Percentiles rank a stretch among this genome's conserved stretches.
Conservation (phyloP, 2,888 invertebrate species). For the Dione juno region DNA sequence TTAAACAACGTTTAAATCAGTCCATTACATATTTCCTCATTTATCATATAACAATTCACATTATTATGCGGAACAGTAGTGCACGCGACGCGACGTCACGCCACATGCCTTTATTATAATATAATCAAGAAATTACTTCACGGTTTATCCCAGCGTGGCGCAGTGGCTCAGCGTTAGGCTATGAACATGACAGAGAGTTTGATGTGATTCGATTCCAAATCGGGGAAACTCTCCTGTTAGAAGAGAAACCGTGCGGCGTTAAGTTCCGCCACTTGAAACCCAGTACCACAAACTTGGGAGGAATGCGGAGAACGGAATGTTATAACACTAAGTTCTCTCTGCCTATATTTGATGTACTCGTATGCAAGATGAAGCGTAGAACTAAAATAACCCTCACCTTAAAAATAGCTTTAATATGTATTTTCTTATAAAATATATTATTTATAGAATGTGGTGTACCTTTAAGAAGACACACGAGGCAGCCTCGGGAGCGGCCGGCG, state of each 20-base stretch:
- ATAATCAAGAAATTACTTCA: neutral
- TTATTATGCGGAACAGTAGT: constrained; percentile 13
- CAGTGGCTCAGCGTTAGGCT: too few species aligned
- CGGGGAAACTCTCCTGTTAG: too few species aligned
- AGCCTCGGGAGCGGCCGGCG: constrained; percentile 70
- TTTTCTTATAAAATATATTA: neutral
- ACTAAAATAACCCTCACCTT: too few species aligned
- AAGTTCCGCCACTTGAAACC: too few species aligned
- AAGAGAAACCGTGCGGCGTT: too few species aligned
- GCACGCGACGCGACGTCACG: constrained; percentile 26
- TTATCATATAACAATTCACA: neutral
- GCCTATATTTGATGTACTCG: neutral
- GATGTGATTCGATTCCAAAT: too few species aligned
- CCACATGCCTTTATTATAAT: constrained; percentile 3
- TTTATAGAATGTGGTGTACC: constrained; percentile 87
- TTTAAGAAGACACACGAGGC: constrained; percentile 85
- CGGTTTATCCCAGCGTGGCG: too few species aligned
- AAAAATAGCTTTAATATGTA: neutral
- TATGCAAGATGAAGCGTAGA: neutral
- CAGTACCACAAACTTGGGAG: too few species aligned
- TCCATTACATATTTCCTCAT: constrained; percentile 5
- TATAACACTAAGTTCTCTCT: too few species aligned
- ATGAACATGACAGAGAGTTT: too few species aligned
- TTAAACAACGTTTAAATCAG: neutral
- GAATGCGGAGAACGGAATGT: too few species aligned